phyloP scores from a whole-genome alignment of 2,797 vertebrate genomes.

The Oceanodroma leucorhoa region DNA sequence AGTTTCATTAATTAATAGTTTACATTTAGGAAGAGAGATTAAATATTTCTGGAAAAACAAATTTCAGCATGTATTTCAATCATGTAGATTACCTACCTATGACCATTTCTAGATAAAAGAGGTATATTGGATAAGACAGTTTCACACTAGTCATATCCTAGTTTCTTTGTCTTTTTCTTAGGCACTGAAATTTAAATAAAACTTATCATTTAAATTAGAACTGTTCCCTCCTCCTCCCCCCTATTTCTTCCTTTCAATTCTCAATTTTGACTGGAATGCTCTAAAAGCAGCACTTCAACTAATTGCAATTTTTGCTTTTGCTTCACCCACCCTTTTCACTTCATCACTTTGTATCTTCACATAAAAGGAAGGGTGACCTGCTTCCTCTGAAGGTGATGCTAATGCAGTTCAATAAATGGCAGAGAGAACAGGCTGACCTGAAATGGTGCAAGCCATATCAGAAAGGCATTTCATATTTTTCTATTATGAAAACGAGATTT shows the following conservation, averaged over 20 bases:
- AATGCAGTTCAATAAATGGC: conserved; percentile 48
- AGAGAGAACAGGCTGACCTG: conserved; percentile 2
- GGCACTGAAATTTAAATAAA: not conserved
- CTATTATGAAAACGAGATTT: conserved; percentile 43
- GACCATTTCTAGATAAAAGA: not conserved
- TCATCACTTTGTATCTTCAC: not conserved
- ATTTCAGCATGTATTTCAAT: not conserved
- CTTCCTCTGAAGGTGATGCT: conserved; percentile 46
- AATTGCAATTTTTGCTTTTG: conserved; percentile 49
- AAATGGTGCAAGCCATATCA: conserved; percentile 11
- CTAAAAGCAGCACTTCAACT: conserved; percentile 32
- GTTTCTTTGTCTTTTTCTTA: not conserved
- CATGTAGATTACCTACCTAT: not conserved
- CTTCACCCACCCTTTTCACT: conserved; percentile 1
- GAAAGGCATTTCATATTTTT: conserved; percentile 51
- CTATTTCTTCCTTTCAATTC: not conserved
- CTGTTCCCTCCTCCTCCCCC: not conserved
- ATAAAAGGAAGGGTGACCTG: conserved; percentile 23
- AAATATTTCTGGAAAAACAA: not conserved
- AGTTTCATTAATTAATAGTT: not conserved
- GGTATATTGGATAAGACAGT: not conserved
- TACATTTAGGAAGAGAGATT: not conserved
- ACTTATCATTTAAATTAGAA: not conserved
- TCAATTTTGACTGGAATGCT: conserved; percentile 8
- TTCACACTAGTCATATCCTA: not conserved